These are phyloP conservation scores for Enteromius afrohamiltoni DNA, from an alignment of 2,797 vertebrate genomes.

Conservation along the genomic window DNA sequence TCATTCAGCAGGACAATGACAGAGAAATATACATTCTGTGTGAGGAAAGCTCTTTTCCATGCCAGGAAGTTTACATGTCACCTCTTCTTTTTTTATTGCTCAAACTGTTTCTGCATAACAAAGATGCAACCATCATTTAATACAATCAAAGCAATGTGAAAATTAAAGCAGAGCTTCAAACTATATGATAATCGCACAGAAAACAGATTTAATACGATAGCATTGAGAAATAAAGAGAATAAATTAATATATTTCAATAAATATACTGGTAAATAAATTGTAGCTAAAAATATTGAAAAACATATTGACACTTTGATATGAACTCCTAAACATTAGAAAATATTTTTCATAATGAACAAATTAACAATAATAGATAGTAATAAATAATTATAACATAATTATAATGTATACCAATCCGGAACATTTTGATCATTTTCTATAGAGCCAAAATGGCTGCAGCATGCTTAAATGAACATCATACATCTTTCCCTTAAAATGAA, in stretches of 20 bases:
- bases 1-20: not conserved
- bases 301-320: constrained; percentile 2
- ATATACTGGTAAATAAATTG: constrained; percentile 54
- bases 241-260: constrained; percentile 72
- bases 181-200: constrained; percentile 14
- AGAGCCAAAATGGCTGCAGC: constrained; percentile 40
- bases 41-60: constrained; percentile 51
- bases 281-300: constrained; percentile 26
- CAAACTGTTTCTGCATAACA: constrained; percentile 64
- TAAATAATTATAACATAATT: constrained; percentile 24
- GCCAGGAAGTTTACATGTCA: constrained; percentile 49
- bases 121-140: constrained; percentile 47
- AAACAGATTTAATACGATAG: constrained; percentile 28
- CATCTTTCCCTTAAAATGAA: constrained; percentile 18
- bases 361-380: constrained; percentile 34
- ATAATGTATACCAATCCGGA: constrained; percentile 25
- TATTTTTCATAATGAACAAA: constrained; percentile 19
- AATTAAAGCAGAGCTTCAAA: constrained; percentile 42
- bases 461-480: constrained; percentile 46
- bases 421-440: constrained; percentile 20
- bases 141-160: constrained; percentile 47
- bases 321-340: constrained; percentile 15
- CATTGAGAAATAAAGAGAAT: constrained; percentile 68
- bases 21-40: constrained; percentile 54
- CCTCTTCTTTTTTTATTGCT: constrained; percentile 75